Evolutionary conservation across 2,888 invertebrate genomes (phyloP).

Genomic region (Taenaris catops): DNA sequence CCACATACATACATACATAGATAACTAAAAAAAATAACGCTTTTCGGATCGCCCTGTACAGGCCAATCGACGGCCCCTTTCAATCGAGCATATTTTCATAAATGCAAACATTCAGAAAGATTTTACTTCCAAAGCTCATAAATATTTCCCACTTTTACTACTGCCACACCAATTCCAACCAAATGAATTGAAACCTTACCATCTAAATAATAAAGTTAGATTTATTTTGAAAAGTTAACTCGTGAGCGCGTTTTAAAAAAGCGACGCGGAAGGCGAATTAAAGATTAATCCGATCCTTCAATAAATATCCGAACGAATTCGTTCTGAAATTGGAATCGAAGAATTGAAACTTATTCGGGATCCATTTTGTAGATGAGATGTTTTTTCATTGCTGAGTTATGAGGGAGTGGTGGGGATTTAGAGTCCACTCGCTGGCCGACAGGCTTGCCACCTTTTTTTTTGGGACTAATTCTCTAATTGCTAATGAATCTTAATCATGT

Average conservation of each 20-base stretch:
- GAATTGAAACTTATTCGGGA: conserved; percentile 50
- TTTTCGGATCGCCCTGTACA: conserved; percentile 35
- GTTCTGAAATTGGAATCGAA: conserved; percentile 58
- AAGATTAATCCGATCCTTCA: conserved; percentile 76
- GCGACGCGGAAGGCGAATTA: conserved; percentile 55
- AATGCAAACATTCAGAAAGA: conserved; percentile 78
- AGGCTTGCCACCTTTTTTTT: conserved; percentile 6
- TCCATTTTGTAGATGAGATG: conserved; percentile 75
- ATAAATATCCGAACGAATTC: conserved; percentile 70
- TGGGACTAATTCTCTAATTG: conserved; percentile 18
- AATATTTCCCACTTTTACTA: conserved; percentile 76
- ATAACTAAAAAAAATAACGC: too few species aligned
- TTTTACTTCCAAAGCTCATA: conserved; percentile 78
- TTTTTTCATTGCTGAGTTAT: conserved; percentile 57
- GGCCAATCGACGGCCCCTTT: conserved; percentile 43
- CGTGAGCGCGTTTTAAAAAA: conserved; percentile 71
- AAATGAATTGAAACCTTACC: conserved; percentile 32
- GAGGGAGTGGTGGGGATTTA: conserved; percentile 24
- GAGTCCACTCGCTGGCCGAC: conserved; percentile 11
- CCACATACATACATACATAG: too few species aligned
- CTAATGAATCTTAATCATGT: conserved; percentile 4
- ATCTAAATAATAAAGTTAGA: too few species aligned
- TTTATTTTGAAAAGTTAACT: conserved; percentile 37
- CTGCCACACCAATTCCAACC: conserved; percentile 33
- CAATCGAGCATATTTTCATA: conserved; percentile 77